These are phyloP conservation scores for Leptodirus hochenwartii DNA, from an alignment of 2,888 invertebrate genomes.

Conservation along the genomic window DNA sequence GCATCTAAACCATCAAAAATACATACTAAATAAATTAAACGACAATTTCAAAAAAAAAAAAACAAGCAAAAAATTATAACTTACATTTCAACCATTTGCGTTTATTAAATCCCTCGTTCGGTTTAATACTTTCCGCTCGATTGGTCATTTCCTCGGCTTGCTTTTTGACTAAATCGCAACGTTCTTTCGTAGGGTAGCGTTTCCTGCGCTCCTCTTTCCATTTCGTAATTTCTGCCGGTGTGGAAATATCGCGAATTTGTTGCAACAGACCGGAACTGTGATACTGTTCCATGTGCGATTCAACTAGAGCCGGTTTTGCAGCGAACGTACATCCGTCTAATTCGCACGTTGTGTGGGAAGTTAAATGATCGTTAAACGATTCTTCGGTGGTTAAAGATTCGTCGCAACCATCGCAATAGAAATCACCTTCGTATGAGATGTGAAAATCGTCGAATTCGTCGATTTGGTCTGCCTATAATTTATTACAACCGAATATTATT, in stretches of 20 bases:
- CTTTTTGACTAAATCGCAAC: slow-evolving; percentile 40
- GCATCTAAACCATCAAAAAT: too few relatives aligned
- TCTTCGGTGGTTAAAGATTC: slow-evolving; percentile 43
- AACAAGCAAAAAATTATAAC: not conserved
- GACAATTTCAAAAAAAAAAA: not conserved
- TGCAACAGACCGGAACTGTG: slow-evolving; percentile 70
- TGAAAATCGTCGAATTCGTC: too few relatives aligned
- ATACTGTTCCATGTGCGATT: slow-evolving; percentile 65
- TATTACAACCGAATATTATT: too few relatives aligned
- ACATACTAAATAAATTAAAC: too few relatives aligned
- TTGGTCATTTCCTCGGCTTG: slow-evolving; percentile 45
- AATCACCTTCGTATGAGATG: slow-evolving; percentile 15
- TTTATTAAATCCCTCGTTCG: slow-evolving; percentile 24
- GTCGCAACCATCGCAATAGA: slow-evolving; percentile 62
- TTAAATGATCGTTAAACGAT: slow-evolving; percentile 44
- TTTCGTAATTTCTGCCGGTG: slow-evolving; percentile 65
- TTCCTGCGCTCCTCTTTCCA: slow-evolving; percentile 71
- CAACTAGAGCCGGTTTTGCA: slow-evolving; percentile 61
- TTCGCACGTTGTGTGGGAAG: slow-evolving; percentile 62
- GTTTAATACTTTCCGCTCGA: slow-evolving; percentile 53
- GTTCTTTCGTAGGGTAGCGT: slow-evolving; percentile 32
- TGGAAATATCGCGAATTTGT: slow-evolving; percentile 52
- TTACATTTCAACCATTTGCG: slow-evolving; percentile 7
- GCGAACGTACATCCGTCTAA: slow-evolving; percentile 64
- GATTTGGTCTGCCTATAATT: too few relatives aligned